Evolutionary conservation across 2,888 invertebrate genomes (phyloP), one percentile per base, ranked within the genome.

Genomic region (Anthophora plumipes): DNA sequence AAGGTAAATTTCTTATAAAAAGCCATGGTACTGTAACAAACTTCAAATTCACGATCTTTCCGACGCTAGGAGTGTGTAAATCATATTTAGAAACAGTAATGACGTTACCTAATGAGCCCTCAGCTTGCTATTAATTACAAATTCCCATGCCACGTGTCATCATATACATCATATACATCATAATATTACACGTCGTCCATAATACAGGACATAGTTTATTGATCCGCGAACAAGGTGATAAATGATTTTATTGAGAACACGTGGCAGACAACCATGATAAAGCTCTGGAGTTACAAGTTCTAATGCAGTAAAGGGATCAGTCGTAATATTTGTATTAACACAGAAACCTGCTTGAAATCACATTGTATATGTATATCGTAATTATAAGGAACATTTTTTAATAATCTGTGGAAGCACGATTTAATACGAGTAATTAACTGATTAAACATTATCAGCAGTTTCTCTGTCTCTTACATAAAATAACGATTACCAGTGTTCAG

Each of bases 71-170:
- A n/a, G 14, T 37, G 4, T 31, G 31, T n/a, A n/a, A 72, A 57
- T 48, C 46, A 9, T 14, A n/a, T 73, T 39, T 48, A 9, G 17
- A n/a, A 12, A 37, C 17, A 6, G 22, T 46, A 55, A 72, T 57
- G 31, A 25, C 17, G 64, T 72, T 57, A 73, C 39, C 12, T 17
- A 66, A 73, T 11, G 71, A 12, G 12, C n/a, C n/a, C 2, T 39
- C 17, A 5, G 12, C 22, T 55, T 20, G 22, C 37, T 46, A 55
- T 46, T 66, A 41, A 41, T 54, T 22, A 43, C 12, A 64, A 55
- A 43, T 39, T n/a, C 31, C 31, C 46, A n/a, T 17, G 37, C 8
- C 22, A 48, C 22, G 31, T 14, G 54, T 39, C 25, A 8, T 20
- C 20, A 11, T 11, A 9, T 41, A 17, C 25, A 8, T 20, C 20